Evolutionary conservation across 2,888 invertebrate species (phyloP).

Genomic region (Chironomus tentans): DNA sequence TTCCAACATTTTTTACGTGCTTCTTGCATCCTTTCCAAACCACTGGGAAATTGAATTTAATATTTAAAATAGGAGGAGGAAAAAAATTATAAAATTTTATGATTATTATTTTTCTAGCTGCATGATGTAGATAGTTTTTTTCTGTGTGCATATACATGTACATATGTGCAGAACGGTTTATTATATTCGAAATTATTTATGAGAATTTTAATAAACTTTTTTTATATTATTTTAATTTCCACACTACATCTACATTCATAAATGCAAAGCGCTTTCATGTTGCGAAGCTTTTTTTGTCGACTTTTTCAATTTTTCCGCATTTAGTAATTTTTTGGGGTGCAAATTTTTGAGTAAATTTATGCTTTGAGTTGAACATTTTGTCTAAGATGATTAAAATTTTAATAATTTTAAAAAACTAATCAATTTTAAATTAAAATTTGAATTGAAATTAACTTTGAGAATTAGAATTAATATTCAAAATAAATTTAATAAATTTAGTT

Average conservation of each 20-base stretch:
- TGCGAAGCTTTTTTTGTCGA: background rate
- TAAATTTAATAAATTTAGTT: too few relatives aligned
- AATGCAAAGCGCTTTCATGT: too few relatives aligned
- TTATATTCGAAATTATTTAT: slow-evolving; percentile 21
- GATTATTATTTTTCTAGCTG: background rate
- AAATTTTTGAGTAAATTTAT: too few relatives aligned
- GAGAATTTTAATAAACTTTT: slow-evolving; percentile 15
- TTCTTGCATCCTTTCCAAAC: background rate
- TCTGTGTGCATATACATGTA: background rate
- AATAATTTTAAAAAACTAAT: too few relatives aligned
- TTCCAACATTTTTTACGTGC: background rate
- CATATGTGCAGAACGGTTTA: background rate
- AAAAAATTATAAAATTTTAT: too few relatives aligned
- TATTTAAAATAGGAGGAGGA: background rate
- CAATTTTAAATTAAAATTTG: too few relatives aligned
- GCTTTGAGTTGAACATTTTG: too few relatives aligned
- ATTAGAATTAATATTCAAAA: too few relatives aligned
- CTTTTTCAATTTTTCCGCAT: background rate
- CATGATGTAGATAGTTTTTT: background rate
- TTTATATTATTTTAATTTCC: background rate
- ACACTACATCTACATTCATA: too few relatives aligned
- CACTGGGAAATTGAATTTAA: slow-evolving; percentile 20
- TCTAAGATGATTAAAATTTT: too few relatives aligned
- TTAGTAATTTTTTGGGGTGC: too few relatives aligned
- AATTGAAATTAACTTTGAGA: too few relatives aligned